Percentiles rank a stretch among this genome's conserved stretches.
Conservation (phyloP, 2,113 vertebrate genomes). For the Camarhynchus parvulus region DNA sequence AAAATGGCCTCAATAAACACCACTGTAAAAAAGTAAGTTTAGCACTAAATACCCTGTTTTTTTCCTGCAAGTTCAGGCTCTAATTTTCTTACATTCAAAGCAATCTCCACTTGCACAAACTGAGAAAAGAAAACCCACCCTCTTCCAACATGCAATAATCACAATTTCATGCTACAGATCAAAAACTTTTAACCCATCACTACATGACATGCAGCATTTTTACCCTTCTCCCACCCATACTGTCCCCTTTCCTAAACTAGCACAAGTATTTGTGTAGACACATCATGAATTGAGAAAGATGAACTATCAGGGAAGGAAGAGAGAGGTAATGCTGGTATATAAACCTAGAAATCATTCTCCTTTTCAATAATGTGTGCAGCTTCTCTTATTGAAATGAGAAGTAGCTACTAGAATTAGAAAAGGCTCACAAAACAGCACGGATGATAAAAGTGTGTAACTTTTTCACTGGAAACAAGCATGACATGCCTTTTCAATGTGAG, state of each 20-base stretch:
- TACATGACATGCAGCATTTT: background rate
- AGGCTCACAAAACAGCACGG: background rate
- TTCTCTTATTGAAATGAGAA: background rate
- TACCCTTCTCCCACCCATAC: background rate
- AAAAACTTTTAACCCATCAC: background rate
- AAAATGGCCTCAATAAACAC: background rate
- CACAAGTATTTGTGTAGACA: background rate
- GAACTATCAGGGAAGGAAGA: background rate
- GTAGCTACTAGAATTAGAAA: background rate
- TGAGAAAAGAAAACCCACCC: background rate
- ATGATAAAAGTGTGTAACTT: background rate
- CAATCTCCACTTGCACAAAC: background rate
- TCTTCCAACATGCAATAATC: background rate
- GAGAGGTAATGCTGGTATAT: background rate
- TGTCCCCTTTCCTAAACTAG: background rate
- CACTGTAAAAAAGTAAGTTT: background rate
- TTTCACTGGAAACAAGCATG: background rate
- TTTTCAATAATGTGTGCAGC: background rate
- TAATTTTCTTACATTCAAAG: background rate
- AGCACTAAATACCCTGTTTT: background rate
- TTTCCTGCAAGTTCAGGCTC: background rate
- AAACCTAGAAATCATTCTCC: background rate
- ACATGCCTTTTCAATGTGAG: rapidly evolving
- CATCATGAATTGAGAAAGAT: background rate
- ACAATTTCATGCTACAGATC: background rate